These are phyloP conservation scores for Netelia melanura DNA, from an alignment of 2,888 invertebrate species.

Conservation along the genomic window DNA sequence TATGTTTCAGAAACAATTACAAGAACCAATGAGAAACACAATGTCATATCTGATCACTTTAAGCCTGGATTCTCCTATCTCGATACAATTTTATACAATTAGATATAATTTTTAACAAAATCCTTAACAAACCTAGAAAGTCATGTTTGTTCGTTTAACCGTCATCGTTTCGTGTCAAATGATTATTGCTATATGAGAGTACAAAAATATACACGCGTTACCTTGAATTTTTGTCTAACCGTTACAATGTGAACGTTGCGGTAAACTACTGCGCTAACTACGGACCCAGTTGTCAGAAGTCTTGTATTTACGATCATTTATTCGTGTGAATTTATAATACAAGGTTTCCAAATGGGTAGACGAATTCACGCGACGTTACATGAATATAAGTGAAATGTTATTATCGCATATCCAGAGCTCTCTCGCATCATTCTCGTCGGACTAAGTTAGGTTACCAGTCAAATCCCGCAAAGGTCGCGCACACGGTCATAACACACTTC, in stretches of 20 bases:
- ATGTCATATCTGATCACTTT: too few species aligned
- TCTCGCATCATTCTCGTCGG: slow-evolving; percentile 21
- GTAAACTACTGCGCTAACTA: slow-evolving; percentile 75
- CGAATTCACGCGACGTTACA: neutral
- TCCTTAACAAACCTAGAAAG: too few species aligned
- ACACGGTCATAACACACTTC: slow-evolving; percentile 29
- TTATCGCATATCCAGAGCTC: neutral
- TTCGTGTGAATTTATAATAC: slow-evolving; percentile 66
- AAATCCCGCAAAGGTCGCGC: slow-evolving; percentile 25
- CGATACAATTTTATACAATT: too few species aligned
- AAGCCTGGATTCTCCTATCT: too few species aligned
- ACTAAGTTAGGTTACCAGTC: slow-evolving; percentile 52
- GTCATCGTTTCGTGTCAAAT: neutral
- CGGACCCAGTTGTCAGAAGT: slow-evolving; percentile 76
- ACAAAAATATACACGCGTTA: slow-evolving; percentile 62
- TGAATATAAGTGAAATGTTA: slow-evolving; percentile 3
- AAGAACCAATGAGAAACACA: too few species aligned
- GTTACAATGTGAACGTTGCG: slow-evolving; percentile 76
- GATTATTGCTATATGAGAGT: neutral
- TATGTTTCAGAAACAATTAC: too few species aligned
- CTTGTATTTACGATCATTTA: slow-evolving; percentile 80
- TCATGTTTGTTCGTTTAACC: too few species aligned
- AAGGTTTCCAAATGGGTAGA: slow-evolving; percentile 9
- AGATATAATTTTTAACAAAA: too few species aligned
- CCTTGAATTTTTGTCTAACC: slow-evolving; percentile 77